These are phyloP conservation scores for Porites cylindrica DNA, from an alignment of 92 coral and sea anemone genomes.

Conservation along the genomic window DNA sequence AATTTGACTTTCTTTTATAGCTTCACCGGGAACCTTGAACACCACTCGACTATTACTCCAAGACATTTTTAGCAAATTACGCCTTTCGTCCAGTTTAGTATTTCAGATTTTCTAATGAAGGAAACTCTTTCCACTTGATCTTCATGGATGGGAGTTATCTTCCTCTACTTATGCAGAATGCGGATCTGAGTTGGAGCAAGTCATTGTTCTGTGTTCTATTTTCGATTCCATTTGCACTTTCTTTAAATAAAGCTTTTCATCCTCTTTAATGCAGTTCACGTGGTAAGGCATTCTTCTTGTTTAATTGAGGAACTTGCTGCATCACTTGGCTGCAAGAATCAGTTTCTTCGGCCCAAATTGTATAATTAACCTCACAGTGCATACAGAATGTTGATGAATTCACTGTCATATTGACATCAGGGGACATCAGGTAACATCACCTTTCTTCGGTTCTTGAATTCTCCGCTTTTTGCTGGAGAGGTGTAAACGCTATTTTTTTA, in stretches of 20 bases:
- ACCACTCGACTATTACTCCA: not conserved
- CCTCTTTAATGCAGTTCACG: not conserved
- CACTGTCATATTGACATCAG: not conserved
- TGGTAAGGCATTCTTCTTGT: not conserved
- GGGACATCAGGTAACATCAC: not conserved
- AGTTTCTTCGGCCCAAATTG: not conserved
- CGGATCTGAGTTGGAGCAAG: conserved; percentile 3
- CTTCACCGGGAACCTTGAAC: no score
- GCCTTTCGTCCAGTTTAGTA: conserved; percentile 23
- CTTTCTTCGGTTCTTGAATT: not conserved
- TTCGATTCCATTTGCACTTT: not conserved
- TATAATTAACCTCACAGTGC: not conserved
- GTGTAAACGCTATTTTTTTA: not conserved
- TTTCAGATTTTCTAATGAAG: not conserved
- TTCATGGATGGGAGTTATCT: conserved; percentile 15
- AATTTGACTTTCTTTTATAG: no score
- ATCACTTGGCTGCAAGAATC: not conserved
- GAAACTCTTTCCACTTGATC: not conserved
- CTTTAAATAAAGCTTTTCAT: not conserved
- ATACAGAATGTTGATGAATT: not conserved
- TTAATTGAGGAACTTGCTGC: not conserved
- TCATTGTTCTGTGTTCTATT: conserved; percentile 31
- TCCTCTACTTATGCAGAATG: conserved; percentile 34
- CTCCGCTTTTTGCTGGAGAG: not conserved
- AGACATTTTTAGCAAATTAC: conserved; percentile 42